Base-by-base conservation (phyloP, 2,888 invertebrate species). In the Malacosoma neustria region DNA sequence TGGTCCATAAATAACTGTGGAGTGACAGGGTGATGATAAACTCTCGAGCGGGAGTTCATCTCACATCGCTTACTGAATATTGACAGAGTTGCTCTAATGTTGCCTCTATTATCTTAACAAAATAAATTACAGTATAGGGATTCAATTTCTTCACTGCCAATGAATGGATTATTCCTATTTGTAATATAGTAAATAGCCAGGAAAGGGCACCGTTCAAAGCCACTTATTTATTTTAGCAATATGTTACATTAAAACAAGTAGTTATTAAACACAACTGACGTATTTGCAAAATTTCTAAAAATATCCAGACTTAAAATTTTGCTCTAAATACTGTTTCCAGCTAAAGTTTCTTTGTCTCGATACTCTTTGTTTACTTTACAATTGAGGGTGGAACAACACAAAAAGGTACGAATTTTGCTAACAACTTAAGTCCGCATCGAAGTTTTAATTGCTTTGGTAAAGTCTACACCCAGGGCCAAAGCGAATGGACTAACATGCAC, bases 21-120 rank as follows among this genome's bases (percentile, higher is more conserved):
- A 84, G 82, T 85, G 84, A 84, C 84, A 76, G 76, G 59, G 68
- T 72, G 81, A 82, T 84, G 84, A 85, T 84, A 82, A 81, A 82
- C 80, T 77, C 72, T 56, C 62, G 56, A 59, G 64, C 71, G 67
- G 62, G 75, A 76, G 80, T 79, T 76, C 77, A 77, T 80, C 76
- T 72, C 72, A 59, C 66, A 57, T 72, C 73, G 66, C 67, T 75
- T 72, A 70, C 76, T 79, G 72, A 76, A 77, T 79, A 74, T 77
- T 77, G 69, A 76, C 70, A 69, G 60, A 62, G 64, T 61, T 57
- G 47, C 54, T 46, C 55, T 57, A 61, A 61, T 64, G 61, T 67
- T 56, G 52, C 55, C 42, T 38, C 39, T 34, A 30, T 32, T 22
- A 5, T 22, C 6, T 22, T 22, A 22, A 5, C 5, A 22, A 22